phyloP scores from a whole-genome alignment of 2,113 vertebrate genomes.

The Microtus ochrogaster region DNA sequence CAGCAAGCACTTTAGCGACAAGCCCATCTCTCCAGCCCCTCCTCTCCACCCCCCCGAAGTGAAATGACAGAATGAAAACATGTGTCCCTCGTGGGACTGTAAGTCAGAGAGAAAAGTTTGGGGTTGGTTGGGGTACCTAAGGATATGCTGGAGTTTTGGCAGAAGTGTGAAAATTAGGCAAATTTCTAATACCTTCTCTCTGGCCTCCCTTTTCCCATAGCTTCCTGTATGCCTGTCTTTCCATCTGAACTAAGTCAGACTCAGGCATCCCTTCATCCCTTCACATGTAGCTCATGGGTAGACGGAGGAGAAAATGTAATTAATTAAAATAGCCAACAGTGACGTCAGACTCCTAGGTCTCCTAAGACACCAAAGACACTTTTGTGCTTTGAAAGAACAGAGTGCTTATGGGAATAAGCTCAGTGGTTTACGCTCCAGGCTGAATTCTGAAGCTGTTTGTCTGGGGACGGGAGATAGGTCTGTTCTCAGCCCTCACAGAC shows the following conservation, averaged over 20 bases:
- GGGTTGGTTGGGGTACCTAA: not conserved
- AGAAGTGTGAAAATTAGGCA: not conserved
- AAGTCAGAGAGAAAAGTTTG: not conserved
- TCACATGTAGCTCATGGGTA: not conserved
- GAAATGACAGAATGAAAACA: not conserved
- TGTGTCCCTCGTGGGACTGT: not conserved
- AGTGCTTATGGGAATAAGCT: constrained; percentile 1
- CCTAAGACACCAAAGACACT: not conserved
- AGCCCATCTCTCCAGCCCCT: not conserved
- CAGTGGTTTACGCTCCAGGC: constrained; percentile 37
- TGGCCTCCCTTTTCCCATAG: not conserved
- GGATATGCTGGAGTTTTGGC: not conserved
- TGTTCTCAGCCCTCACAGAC: constrained; percentile 42
- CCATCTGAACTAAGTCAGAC: not conserved
- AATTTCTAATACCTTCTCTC: not conserved
- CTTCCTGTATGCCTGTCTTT: not conserved
- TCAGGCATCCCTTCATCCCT: constrained; percentile 40
- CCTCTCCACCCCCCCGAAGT: not conserved
- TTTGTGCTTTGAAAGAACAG: constrained; percentile 44
- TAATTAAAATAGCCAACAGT: constrained; percentile 49
- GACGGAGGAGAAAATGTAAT: constrained; percentile 24
- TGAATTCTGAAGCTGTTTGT: constrained; percentile 63
- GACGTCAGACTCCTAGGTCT: not conserved
- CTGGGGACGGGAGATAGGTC: not conserved
- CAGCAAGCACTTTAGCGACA: not conserved